Base-by-base conservation (phyloP, 2,113 vertebrate species). In the Dissostichus mawsoni region DNA sequence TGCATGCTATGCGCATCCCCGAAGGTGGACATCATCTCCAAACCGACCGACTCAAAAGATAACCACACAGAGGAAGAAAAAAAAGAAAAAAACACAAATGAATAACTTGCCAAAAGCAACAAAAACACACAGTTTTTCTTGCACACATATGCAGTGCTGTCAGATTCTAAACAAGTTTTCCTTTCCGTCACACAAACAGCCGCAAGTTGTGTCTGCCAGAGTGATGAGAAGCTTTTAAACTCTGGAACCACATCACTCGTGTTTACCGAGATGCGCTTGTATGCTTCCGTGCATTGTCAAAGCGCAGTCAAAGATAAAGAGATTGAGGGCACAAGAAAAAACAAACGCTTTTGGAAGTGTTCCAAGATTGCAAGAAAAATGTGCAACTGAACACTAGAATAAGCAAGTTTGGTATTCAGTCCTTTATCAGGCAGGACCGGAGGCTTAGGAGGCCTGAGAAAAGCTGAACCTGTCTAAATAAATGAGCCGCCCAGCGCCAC, bases 71-170 rank as follows among this genome's bases (percentile, higher is more conserved):
- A 86, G 81, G 25, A 79, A 88, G 77, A 59, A 65, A 78, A 84
- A 82, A 83, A 41, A 53, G 66, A 12, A 29, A 72, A 85, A 83
- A 57, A 65, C 70, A 88, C 89, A 89, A 86, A 92, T 79, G 86
- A 90, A 92, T 87, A 93, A 92, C 84, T 94, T 84, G 93, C 93
- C 92, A 86, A 90, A 81, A 94, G 92, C 92, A 93, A 90, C 82
- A 88, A 80, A 82, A 83, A 70, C 83, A 90, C 72, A 66, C 45
- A 62, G 8, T 59, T 62, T n/a, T 20, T 9, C 45, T 44, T 44
- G 4, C 58, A 76, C 57, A 29, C 76, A 52, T 57, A 85, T 29
- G 36, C 58, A 82, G 70, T 44, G 81, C 85, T 92, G 87, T 93
- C 92, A 91, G 88, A 90, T 88, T 84, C 83, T 91, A 87, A 93